Conservation (phyloP, 2,797 vertebrate genomes). For the Varecia variegata region DNA sequence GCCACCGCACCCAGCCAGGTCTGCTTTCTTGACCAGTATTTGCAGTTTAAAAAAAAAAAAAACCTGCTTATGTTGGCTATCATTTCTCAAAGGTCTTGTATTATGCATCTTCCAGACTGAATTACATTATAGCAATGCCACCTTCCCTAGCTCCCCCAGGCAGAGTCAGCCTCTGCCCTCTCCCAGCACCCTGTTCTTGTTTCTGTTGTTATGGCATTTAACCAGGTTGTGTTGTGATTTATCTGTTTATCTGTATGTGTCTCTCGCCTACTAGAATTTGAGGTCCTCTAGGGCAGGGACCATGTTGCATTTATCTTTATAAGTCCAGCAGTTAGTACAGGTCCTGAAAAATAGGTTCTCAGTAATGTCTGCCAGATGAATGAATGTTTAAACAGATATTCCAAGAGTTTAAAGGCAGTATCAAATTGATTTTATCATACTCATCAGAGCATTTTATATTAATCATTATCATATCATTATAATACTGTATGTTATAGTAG, state of each 20-base stretch:
- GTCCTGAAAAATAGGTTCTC: neutral
- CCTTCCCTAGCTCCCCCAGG: neutral
- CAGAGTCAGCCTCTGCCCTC: neutral
- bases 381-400: conserved; percentile 19
- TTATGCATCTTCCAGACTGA: neutral
- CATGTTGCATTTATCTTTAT: conserved; percentile 34
- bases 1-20: neutral
- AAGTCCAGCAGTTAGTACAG: neutral
- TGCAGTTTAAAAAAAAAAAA: neutral
- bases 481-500: neutral
- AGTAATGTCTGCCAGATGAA: neutral
- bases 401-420: neutral
- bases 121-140: neutral
- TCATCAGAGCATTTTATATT: neutral
- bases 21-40: conserved; percentile 17
- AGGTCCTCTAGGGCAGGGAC: neutral
- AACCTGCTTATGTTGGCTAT: conserved; percentile 26
- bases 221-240: conserved; percentile 48
- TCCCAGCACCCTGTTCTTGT: neutral
- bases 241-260: neutral
- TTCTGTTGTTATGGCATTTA: conserved; percentile 30
- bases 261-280: neutral
- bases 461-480: neutral
- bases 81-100: conserved; percentile 36
- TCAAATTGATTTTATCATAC: neutral